These are phyloP conservation scores for Brachionus asplanchnoidis DNA, from an alignment of 1,140 invertebrate genomes.

Conservation along the genomic window DNA sequence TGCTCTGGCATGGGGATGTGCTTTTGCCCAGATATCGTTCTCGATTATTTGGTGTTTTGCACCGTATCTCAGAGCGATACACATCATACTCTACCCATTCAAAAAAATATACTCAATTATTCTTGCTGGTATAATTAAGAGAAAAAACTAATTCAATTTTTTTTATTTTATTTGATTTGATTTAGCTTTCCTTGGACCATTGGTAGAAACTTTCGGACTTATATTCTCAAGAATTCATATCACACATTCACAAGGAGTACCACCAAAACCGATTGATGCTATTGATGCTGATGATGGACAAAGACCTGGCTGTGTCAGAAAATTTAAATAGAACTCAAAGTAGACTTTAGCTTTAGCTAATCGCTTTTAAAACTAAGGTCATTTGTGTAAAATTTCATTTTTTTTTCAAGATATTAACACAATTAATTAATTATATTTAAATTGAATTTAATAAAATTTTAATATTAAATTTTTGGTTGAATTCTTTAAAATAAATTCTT, in stretches of 20 bases:
- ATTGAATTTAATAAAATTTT: too few relatives aligned
- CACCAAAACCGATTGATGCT: constrained; percentile 29
- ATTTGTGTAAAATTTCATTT: too few relatives aligned
- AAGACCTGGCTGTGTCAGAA: neutral
- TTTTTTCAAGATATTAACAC: too few relatives aligned
- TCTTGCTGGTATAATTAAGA: neutral
- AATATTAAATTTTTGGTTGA: too few relatives aligned
- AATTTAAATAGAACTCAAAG: neutral
- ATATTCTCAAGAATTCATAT: constrained; percentile 33
- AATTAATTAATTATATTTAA: too few relatives aligned
- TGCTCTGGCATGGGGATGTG: constrained; percentile 12
- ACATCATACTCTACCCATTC: neutral
- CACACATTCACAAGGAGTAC: constrained; percentile 4
- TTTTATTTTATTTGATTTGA: neutral
- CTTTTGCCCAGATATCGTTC: constrained; percentile 22
- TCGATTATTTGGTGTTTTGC: constrained; percentile 30
- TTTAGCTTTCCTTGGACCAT: constrained; percentile 32
- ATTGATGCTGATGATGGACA: constrained; percentile 24
- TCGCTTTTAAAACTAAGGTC: too few relatives aligned
- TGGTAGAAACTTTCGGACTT: neutral
- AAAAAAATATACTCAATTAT: neutral
- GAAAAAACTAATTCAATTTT: neutral
- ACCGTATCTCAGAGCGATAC: neutral
- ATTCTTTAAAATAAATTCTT: too few relatives aligned
- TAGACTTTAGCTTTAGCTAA: neutral